Evolutionary conservation across 2,797 vertebrate genomes (phyloP).

Genomic region (Urosaurus nigricauda): DNA sequence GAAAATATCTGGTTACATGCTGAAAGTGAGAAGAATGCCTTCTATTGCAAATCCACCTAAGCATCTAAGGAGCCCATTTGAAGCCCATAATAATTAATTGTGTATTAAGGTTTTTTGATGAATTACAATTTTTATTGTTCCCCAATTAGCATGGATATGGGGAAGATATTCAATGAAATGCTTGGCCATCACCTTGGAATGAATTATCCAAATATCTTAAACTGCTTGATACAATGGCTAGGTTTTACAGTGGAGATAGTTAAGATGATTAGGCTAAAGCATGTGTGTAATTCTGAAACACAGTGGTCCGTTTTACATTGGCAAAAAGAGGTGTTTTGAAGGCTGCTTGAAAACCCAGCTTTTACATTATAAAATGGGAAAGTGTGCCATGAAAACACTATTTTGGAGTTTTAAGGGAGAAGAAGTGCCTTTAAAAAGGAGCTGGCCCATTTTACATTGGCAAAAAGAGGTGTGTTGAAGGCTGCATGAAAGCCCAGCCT

Average conservation of each 20-base stretch:
- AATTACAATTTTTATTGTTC: constrained; percentile 49
- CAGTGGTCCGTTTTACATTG: no score
- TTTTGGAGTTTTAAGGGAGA: no score
- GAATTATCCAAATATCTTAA: constrained; percentile 32
- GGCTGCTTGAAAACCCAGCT: no score
- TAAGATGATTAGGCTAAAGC: constrained; percentile 22
- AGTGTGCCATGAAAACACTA: no score
- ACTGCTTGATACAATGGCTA: constrained; percentile 28
- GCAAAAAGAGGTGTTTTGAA: no score
- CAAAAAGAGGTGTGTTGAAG: no score
- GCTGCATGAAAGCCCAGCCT: no score
- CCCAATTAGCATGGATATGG: constrained; percentile 49
- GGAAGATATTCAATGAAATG: constrained; percentile 30
- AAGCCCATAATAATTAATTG: constrained; percentile 42
- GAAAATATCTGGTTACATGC: background rate
- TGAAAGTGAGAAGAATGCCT: constrained; percentile 27
- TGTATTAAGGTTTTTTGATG: constrained; percentile 46
- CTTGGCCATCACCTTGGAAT: constrained; percentile 37
- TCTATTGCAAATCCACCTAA: constrained; percentile 26
- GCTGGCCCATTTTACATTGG: no score
- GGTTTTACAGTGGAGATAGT: constrained; percentile 56
- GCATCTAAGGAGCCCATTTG: constrained; percentile 28
- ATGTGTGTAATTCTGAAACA: background rate
- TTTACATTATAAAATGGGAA: no score
- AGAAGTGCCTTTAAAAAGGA: no score